Evolutionary conservation across 2,797 vertebrate genomes (phyloP), one percentile per base, ranked within the genome.

Genomic region (Anas bahamensis): DNA sequence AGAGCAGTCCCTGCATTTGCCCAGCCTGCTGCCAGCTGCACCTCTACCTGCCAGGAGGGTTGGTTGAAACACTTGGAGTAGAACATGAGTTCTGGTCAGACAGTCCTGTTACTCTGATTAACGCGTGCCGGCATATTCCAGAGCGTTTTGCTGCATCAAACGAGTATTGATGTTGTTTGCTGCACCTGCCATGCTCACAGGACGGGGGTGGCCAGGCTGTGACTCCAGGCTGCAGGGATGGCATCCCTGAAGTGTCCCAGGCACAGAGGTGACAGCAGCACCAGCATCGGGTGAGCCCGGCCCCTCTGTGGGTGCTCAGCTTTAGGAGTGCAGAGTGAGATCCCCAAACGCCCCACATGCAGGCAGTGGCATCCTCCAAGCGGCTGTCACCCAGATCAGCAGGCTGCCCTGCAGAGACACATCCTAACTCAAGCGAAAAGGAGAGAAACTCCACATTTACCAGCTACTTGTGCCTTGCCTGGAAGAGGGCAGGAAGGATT

Each of bases 321-420:
- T 50, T 16, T 5, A 7, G 16, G 31, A 13, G 22, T 71, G 64
- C 42, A 57, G 55, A 41, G 46, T 22, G 21, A 46, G 16, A 18
- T 17, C 52, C 64, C 37, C 24, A n/a, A 19, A 70, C 1, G 48
- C 22, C 50, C 4, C 0, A 1, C 7, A 16, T 0, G 1, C 0
- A 7, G 52, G 80, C 76, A 33, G 23, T 8, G 61, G 8, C 50
- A 13, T 39, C 50, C 55, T 33, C 11, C 14, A 31, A 3, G 60
- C 53, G 60, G 46, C 53, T 6, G 2, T 17, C 70, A n/a, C 35
- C 52, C 3, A 2, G 77, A 35, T 35, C 17, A 33, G 39, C 41
- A 52, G n/a, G 77, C 60, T 71, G 68, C 41, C 10, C 57, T 88
- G 64, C 77, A 90, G 29, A 71, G 28, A 61, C 33, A 26, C 29